Evolutionary conservation across 2,113 vertebrate genomes (phyloP).

Genomic region (Murina feae): DNA sequence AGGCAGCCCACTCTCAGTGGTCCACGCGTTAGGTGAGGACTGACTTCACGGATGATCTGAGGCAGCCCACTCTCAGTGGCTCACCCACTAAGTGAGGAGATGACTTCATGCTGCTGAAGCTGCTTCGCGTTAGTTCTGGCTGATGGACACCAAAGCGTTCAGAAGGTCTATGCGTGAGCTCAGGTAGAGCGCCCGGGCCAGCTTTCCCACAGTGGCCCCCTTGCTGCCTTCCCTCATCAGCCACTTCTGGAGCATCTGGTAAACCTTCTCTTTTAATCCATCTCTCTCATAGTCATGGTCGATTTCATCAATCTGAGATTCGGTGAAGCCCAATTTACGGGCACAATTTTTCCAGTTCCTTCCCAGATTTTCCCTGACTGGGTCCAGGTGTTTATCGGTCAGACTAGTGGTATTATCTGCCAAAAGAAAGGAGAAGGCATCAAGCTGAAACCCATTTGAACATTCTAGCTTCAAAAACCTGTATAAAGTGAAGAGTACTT

Average conservation of each 20-base stretch:
- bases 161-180: slow-evolving; percentile 82
- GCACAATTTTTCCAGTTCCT: slow-evolving; percentile 90
- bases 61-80: neutral
- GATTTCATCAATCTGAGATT: slow-evolving; percentile 90
- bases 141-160: slow-evolving; percentile 70
- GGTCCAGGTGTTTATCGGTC: slow-evolving; percentile 85
- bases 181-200: slow-evolving; percentile 84
- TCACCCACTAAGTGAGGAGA: too few relatives aligned
- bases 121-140: slow-evolving; percentile 51
- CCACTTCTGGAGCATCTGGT: slow-evolving; percentile 93
- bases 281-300: slow-evolving; percentile 90
- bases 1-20: neutral
- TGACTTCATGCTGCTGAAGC: neutral
- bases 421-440: slow-evolving; percentile 49
- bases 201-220: slow-evolving; percentile 89
- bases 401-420: slow-evolving; percentile 74
- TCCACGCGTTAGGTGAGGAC: too few relatives aligned
- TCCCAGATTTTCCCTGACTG: slow-evolving; percentile 89
- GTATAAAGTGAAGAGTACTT: neutral
- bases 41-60: rapidly evolving
- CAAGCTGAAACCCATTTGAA: neutral
- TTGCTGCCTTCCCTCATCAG: slow-evolving; percentile 89
- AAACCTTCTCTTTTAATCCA: slow-evolving; percentile 92
- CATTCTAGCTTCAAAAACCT: neutral
- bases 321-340: slow-evolving; percentile 85